Conservation (phyloP, 2,888 invertebrate genomes). For the Hyppa rectilinea region DNA sequence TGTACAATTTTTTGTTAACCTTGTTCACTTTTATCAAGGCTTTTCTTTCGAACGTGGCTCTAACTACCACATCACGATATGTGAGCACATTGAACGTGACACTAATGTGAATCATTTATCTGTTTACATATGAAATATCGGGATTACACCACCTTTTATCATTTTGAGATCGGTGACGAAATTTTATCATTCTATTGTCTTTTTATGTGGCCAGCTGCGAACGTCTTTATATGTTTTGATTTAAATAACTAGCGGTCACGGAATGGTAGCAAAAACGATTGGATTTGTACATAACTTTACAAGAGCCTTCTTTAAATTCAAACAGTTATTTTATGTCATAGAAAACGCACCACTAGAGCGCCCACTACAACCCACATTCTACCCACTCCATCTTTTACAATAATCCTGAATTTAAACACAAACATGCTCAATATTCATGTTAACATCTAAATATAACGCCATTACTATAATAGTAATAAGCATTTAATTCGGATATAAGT, state of each 20-base stretch:
- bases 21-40: constrained; percentile 47
- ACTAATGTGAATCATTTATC: constrained; percentile 47
- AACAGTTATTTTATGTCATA: too few species aligned
- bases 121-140: constrained; percentile 37
- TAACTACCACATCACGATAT: constrained; percentile 41
- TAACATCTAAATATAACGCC: neutral
- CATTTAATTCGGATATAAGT: too few species aligned
- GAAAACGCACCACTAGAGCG: too few species aligned
- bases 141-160: constrained; percentile 43
- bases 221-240: too few species aligned
- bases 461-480: too few species aligned
- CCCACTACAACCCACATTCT: neutral
- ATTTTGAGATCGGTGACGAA: constrained; percentile 33
- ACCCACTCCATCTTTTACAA: neutral
- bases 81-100: constrained; percentile 53
- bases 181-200: constrained; percentile 15
- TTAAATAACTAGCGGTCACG: too few species aligned
- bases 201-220: neutral
- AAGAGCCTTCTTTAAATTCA: too few species aligned
- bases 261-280: too few species aligned
- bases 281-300: too few species aligned
- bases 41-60: constrained; percentile 42
- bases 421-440: neutral
- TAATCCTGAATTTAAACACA: neutral
- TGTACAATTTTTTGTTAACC: constrained; percentile 19